Evolutionary conservation across 2,888 invertebrate species (phyloP).

Genomic region (Neoaliturus tenellus): DNA sequence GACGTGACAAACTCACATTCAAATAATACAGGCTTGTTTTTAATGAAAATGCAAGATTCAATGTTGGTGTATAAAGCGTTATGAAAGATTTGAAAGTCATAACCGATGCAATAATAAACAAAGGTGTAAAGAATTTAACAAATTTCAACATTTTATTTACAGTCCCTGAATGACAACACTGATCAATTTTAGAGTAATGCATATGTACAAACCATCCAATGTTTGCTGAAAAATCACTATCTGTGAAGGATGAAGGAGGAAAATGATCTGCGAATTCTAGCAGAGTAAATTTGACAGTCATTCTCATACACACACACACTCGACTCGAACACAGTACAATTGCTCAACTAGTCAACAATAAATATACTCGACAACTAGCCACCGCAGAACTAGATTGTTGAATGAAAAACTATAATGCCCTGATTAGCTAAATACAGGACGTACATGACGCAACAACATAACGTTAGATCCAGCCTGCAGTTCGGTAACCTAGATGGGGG

Average conservation of each 20-base stretch:
- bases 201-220: background rate
- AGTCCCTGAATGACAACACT: background rate
- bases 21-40: background rate
- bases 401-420: background rate
- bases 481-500: background rate
- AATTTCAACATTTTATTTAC: background rate
- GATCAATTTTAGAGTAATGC: background rate
- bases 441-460: background rate
- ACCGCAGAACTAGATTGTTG: background rate
- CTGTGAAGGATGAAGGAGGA: background rate
- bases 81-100: too few species aligned
- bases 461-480: background rate
- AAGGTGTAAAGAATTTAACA: background rate
- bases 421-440: background rate
- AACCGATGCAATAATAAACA: background rate
- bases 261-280: background rate
- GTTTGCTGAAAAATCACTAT: background rate
- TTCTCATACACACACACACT: background rate
- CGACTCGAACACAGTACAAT: background rate
- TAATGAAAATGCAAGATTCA: background rate
- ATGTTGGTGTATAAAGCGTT: background rate
- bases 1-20: background rate
- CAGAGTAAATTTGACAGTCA: background rate
- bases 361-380: background rate
- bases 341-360: background rate